Conservation (phyloP, 53 echinoderm and acorn worm genomes). For the Apostichopus leukothele region DNA sequence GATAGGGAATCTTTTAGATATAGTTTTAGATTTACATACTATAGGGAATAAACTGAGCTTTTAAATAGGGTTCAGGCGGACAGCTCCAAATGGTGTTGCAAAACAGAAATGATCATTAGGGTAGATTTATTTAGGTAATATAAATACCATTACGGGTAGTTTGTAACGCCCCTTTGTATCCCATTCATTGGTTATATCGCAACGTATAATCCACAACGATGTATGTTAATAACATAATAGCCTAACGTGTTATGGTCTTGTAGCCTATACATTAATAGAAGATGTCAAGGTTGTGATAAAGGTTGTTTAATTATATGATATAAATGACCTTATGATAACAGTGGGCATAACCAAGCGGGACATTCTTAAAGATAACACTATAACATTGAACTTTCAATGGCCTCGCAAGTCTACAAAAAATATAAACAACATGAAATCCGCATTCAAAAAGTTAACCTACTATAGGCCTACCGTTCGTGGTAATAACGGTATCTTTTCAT, state of each 20-base stretch:
- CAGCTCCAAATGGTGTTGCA: slow-evolving; percentile 35
- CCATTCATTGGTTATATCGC: not conserved
- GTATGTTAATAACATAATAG: not conserved
- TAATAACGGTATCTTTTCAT: no score
- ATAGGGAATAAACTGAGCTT: slow-evolving; percentile 17
- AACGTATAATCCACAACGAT: not conserved
- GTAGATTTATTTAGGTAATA: slow-evolving; percentile 20
- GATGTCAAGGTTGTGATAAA: not conserved
- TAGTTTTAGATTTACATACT: slow-evolving; percentile 33
- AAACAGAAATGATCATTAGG: slow-evolving; percentile 20
- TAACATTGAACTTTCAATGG: no score
- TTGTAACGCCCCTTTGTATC: not conserved
- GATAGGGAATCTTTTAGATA: slow-evolving; percentile 21
- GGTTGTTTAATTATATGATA: not conserved
- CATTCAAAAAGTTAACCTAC: no score
- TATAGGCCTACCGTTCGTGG: no score
- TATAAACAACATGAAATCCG: no score
- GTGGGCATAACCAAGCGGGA: no score
- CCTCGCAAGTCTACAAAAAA: no score
- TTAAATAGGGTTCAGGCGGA: slow-evolving; percentile 20
- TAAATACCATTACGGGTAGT: not conserved
- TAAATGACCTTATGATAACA: no score
- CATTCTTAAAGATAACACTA: no score
- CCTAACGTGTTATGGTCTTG: not conserved
- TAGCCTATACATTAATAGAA: not conserved